Base-by-base conservation (phyloP, 2,888 invertebrate species). In the Allygus modestus region DNA sequence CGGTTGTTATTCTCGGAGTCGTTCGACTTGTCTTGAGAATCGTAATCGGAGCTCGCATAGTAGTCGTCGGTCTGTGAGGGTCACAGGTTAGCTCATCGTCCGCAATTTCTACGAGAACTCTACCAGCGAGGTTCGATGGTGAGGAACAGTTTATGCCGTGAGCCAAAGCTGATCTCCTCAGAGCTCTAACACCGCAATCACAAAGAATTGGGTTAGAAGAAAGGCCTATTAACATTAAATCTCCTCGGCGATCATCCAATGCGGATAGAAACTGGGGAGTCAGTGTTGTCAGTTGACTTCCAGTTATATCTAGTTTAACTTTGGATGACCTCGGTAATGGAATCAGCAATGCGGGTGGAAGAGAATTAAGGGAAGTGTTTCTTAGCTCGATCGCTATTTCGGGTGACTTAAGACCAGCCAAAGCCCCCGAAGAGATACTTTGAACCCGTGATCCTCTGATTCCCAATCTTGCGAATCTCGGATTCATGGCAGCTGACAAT, bases 241-340 rank as follows among this genome's bases (percentile, higher is more conserved):
- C 95, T 0, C 95, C 95, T 81, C 95, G 92, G 23, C 97, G 92
- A 89, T 97, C 97, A 88, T 97, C 97, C 33, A 97, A 91, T 4
- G 96, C 95, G 1, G 94, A 94, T 9, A 97, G 90, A 86, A 97
- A 92, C 88, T 97, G 97, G 0, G 96, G 94, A 85, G 95, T 94
- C 9, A 98, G 90, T 0, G 95, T 95, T 0, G 94, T 92, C 58
- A 98, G 91, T 89, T 94, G 94, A 88, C 96, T 97, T 20, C 96
- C 96, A 1, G 94, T 92, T 0, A 97, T 93, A 89, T 97, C 96
- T 4, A 98, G 92, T 4, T 92, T 93, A 41, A 97, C 93, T 86
- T 94, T 94, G 0, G 97, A 96, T 1, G 97, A 97, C 88, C 97
- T 93, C 0, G 97, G 97, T 26, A 98, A 93, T 0, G 97, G 97